A percentile compares a stretch with the other conserved stretches of the same genome.
Evolutionary conservation across 2,888 invertebrate genomes (phyloP).

Genomic region (Leptopilina syphax): DNA sequence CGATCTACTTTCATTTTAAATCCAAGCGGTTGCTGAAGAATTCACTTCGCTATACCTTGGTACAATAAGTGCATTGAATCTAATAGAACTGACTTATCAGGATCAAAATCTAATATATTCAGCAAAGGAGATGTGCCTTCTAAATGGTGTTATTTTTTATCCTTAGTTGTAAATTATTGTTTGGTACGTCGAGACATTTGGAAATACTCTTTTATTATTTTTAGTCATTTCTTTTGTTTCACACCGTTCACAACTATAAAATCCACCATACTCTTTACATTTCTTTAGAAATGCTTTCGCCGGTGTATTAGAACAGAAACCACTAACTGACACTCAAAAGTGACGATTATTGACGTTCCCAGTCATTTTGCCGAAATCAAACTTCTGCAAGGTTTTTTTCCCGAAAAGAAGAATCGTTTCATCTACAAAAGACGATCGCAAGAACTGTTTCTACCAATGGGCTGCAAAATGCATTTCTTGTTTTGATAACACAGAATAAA

Average conservation of each 20-base stretch:
- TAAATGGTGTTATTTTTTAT: too few species aligned
- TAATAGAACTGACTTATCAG: too few species aligned
- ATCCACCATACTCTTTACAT: background rate
- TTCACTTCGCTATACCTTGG: constrained; percentile 41
- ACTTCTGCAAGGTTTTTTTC: too few species aligned
- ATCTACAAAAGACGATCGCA: too few species aligned
- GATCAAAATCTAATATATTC: too few species aligned
- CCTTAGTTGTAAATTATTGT: too few species aligned
- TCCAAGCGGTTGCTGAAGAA: constrained; percentile 39
- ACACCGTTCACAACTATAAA: background rate
- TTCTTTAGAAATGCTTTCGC: constrained; percentile 50
- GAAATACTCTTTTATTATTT: background rate
- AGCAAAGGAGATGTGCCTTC: too few species aligned
- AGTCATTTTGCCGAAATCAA: too few species aligned
- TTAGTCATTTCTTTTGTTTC: background rate
- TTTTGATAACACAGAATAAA: constrained; percentile 22
- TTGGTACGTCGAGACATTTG: too few species aligned
- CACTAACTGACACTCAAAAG: background rate
- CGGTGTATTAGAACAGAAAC: constrained; percentile 46
- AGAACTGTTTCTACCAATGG: background rate
- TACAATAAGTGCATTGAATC: constrained; percentile 14
- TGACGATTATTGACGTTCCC: too few species aligned
- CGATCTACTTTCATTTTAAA: background rate
- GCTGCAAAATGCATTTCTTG: constrained; percentile 21
- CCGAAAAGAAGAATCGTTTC: too few species aligned